Conservation (phyloP, 2,888 invertebrate genomes). For the Eudasyphora cyanicolor region DNA sequence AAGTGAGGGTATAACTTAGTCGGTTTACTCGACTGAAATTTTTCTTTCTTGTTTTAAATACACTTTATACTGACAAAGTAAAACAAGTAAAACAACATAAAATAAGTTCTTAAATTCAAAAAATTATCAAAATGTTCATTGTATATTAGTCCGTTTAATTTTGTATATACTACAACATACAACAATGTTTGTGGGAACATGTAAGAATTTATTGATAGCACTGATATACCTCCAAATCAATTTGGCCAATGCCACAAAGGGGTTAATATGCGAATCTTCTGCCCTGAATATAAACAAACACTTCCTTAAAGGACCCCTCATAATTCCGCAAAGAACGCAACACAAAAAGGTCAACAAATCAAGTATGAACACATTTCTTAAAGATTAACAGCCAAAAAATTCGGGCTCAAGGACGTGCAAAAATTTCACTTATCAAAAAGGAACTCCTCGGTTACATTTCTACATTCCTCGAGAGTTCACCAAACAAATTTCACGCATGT, state of each 20-base stretch:
- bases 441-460: background rate
- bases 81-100: too few relatives aligned
- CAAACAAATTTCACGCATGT: slow-evolving; percentile 75
- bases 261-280: background rate
- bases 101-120: too few relatives aligned
- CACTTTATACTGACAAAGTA: too few relatives aligned
- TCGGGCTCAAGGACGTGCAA: slow-evolving; percentile 65
- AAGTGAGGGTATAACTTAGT: too few relatives aligned
- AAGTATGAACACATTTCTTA: slow-evolving; percentile 23
- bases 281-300: background rate
- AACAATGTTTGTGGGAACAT: background rate
- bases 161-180: too few relatives aligned
- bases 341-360: slow-evolving; percentile 48
- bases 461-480: slow-evolving; percentile 70
- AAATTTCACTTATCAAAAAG: slow-evolving; percentile 65
- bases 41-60: too few relatives aligned
- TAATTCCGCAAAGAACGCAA: background rate
- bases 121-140: too few relatives aligned
- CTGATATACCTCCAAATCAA: background rate
- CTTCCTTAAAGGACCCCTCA: background rate
- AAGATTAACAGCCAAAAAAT: background rate
- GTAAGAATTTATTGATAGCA: background rate
- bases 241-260: background rate
- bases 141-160: too few relatives aligned
- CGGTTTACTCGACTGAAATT: too few relatives aligned